Evolutionary conservation across 2,888 invertebrate genomes (phyloP).

Genomic region (Graphium colonna): DNA sequence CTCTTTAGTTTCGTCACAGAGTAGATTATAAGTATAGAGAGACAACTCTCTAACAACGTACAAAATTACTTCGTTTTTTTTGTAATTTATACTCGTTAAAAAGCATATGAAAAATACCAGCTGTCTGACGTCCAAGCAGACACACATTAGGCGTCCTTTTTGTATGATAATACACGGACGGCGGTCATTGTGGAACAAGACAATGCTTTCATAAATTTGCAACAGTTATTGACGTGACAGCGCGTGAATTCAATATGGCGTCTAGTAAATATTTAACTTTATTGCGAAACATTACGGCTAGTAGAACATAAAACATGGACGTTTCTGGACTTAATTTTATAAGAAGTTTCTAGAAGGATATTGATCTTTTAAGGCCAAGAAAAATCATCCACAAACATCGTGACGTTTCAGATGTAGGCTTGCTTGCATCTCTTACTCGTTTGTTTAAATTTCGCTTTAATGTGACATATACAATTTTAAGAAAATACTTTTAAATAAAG

Average conservation of each 20-base stretch:
- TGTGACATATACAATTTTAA: too few species aligned
- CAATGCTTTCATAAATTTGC: constrained; percentile 34
- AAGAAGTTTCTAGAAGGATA: background rate
- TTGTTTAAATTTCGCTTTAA: too few species aligned
- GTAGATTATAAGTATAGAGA: too few species aligned
- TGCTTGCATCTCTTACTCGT: too few species aligned
- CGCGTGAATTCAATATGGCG: constrained; percentile 6
- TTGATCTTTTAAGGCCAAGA: too few species aligned
- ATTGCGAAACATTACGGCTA: constrained; percentile 5
- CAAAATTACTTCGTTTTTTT: too few species aligned
- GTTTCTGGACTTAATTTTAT: background rate
- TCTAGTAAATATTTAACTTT: constrained; percentile 14
- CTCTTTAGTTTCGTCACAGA: too few species aligned
- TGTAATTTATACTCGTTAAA: background rate
- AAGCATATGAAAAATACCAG: background rate
- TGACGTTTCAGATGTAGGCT: too few species aligned
- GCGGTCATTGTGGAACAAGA: constrained; percentile 28
- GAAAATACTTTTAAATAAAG: too few species aligned
- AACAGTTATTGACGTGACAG: constrained; percentile 22
- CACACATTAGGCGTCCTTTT: background rate
- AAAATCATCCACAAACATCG: too few species aligned
- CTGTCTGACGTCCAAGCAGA: background rate
- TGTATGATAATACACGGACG: constrained; percentile 14
- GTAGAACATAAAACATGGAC: background rate
- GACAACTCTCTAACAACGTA: too few species aligned